Conservation (phyloP, 1,140 invertebrate species). For the Oryzaephilus surinamensis region DNA sequence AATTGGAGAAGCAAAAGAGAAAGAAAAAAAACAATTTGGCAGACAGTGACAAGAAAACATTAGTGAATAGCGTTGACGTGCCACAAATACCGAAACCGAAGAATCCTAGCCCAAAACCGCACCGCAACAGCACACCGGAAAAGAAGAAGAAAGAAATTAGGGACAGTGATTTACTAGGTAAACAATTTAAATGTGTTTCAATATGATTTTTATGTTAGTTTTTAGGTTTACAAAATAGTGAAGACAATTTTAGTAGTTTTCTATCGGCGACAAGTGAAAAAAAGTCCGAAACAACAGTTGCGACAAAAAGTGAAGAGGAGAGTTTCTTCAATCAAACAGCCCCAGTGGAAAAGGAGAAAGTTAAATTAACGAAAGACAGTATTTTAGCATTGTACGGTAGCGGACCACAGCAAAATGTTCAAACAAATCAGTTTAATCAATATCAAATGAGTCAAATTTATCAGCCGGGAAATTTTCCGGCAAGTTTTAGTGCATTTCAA, state of each 20-base stretch:
- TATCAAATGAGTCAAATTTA: conserved; percentile 12
- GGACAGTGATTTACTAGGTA: too few relatives aligned
- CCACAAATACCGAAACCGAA: conserved; percentile 48
- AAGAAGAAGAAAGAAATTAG: conserved; percentile 28
- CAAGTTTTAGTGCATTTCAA: conserved; percentile 19
- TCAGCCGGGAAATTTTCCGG: conserved; percentile 9
- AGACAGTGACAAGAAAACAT: conserved; percentile 38
- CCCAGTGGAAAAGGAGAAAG: conserved; percentile 60
- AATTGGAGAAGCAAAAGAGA: conserved; percentile 67
- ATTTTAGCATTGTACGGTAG: conserved; percentile 84
- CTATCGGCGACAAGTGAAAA: conserved; percentile 46
- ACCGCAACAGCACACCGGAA: conserved; percentile 37
- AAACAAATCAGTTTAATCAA: conserved; percentile 23
- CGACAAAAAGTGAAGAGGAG: conserved; percentile 65
- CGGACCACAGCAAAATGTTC: too few relatives aligned
- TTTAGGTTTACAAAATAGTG: too few relatives aligned
- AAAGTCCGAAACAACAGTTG: conserved; percentile 23
- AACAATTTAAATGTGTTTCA: too few relatives aligned
- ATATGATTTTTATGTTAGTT: too few relatives aligned
- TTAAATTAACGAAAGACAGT: conserved; percentile 85
- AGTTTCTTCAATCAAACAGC: conserved; percentile 83
- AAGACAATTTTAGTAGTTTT: conserved; percentile 69
- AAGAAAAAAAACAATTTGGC: conserved; percentile 54
- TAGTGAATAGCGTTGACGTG: conserved; percentile 35
- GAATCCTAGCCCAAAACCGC: conserved; percentile 58